A percentile compares a stretch with the other conserved stretches of the same genome.
These are phyloP conservation scores for Heloderma charlesbogerti DNA, from an alignment of 2,113 vertebrate species.

Conservation along the genomic window DNA sequence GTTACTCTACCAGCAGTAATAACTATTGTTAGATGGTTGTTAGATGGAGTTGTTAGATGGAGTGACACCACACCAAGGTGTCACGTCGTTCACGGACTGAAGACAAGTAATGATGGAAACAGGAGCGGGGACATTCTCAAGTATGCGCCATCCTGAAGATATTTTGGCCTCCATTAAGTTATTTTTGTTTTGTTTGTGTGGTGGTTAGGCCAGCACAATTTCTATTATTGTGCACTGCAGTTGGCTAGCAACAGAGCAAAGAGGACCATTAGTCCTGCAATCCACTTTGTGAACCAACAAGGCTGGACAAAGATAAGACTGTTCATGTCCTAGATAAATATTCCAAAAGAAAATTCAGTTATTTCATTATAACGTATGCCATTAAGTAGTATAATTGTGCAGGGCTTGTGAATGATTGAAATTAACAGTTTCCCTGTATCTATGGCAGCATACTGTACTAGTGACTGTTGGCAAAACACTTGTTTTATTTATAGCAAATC, in stretches of 20 bases:
- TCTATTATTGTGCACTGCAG: neutral
- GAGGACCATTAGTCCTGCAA: neutral
- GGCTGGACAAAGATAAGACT: neutral
- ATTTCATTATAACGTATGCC: neutral
- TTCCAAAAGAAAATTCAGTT: neutral
- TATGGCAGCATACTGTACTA: neutral
- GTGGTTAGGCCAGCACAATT: neutral
- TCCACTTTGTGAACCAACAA: neutral
- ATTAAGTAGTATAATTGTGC: neutral
- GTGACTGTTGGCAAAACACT: neutral
- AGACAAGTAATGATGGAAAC: too few relatives aligned
- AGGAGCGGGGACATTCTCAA: too few relatives aligned
- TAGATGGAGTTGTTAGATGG: too few relatives aligned
- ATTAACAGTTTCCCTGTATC: neutral
- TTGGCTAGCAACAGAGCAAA: neutral
- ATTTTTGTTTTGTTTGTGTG: too few relatives aligned
- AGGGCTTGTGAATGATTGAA: neutral
- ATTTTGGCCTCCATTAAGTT: neutral
- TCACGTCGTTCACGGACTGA: neutral
- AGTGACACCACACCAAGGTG: neutral
- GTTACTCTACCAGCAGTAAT: neutral
- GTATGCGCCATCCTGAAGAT: neutral
- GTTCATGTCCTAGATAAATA: neutral
- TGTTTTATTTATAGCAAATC: conserved; percentile 10
- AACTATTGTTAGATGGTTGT: neutral